Evolutionary conservation across 2,888 invertebrate species (phyloP), one percentile per base, ranked within the genome.

Genomic region (Lasioglossum leucozonium): DNA sequence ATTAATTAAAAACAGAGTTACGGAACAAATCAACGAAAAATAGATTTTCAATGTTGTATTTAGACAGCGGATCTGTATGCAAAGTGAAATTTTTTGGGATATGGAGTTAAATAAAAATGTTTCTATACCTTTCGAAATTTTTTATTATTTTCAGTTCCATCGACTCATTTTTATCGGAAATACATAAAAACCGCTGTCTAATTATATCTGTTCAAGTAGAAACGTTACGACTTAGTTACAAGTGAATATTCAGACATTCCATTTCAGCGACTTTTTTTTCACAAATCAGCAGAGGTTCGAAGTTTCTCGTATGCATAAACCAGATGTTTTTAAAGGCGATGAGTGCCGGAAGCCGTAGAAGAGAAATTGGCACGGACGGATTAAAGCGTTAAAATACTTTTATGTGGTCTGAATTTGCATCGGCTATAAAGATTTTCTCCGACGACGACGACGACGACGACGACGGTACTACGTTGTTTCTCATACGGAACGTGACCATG

Each of bases 401-500:
- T 34, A 72, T 47, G n/a, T 5, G 47, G 6, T 22, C 4, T 22
- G 40, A 22, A 30, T 47, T 72, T 18, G 18, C 47, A 44, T 77
- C 47, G 77, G 18, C 47, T 69, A 51, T 69, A 26, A 67, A 37
- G 76, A 37, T 47, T 69, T 77, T 37, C n/a, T 65, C 26, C 34
- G 77, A 65, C 58, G 73, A 44, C 55, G 73, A 44, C 55, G 72
- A 65, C 58, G 73, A 44, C 34, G 77, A 65, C 58, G 73, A 44
- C 55, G 73, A 44, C 55, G 72, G 73, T n/a, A 55, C n/a, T 55
- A 55, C 30, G 58, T 65, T 72, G 37, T 37, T 30, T 62, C 65
- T 40, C 58, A 69, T 79, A 55, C 42, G 65, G 65, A 77, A 82
- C 69, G 72, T 77, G 67, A 72, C 44, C 22, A 55, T 62, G 47